Percentiles rank a stretch among this genome's conserved stretches.
Evolutionary conservation across 2,113 vertebrate species (phyloP).

Genomic region (Cyphomyrus plagiostoma): DNA sequence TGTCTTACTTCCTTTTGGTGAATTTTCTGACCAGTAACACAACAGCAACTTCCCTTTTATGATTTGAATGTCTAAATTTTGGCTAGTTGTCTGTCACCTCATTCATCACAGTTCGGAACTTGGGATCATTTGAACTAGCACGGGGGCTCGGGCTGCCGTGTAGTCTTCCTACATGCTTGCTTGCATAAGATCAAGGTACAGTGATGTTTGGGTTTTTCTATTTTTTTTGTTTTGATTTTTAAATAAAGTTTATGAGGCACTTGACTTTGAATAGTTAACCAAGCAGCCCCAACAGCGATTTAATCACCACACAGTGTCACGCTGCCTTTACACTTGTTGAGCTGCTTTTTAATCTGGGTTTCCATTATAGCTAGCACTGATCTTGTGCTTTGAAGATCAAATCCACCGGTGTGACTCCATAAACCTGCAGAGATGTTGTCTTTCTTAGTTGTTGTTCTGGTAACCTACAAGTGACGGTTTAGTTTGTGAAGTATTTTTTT

Average conservation of each 20-base stretch:
- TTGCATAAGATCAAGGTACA: background rate
- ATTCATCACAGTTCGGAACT: background rate
- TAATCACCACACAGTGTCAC: background rate
- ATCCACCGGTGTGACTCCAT: background rate
- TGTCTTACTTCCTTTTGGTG: background rate
- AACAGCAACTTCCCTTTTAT: background rate
- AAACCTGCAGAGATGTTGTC: background rate
- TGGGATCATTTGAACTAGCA: background rate
- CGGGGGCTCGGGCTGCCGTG: background rate
- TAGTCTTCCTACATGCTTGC: background rate
- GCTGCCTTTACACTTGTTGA: background rate
- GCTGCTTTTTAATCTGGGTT: background rate
- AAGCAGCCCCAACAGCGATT: background rate
- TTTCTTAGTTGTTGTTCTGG: background rate
- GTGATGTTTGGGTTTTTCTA: background rate
- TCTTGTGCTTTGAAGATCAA: constrained; percentile 3
- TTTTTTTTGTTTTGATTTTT: background rate
- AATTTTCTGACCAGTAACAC: background rate
- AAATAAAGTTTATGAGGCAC: background rate
- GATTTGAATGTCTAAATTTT: background rate
- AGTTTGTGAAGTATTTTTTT: background rate
- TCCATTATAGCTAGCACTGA: background rate
- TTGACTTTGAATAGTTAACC: background rate
- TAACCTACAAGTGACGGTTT: background rate
- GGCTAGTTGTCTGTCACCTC: background rate